Evolutionary conservation across 2,888 invertebrate genomes (phyloP).

Genomic region (Lordiphosa andalusiaca): DNA sequence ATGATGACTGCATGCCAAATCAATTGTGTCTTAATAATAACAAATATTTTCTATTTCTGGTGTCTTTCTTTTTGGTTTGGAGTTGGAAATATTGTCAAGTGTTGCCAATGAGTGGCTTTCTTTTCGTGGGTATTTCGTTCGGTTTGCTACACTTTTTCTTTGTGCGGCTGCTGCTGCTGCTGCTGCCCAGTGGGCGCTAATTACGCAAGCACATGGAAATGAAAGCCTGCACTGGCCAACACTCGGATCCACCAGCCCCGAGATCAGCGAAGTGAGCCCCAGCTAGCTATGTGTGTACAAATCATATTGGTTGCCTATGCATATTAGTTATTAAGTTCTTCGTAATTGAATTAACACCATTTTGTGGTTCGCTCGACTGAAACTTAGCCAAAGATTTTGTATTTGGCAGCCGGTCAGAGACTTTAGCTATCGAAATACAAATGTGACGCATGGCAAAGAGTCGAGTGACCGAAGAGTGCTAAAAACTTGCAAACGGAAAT

Average conservation of each 20-base stretch:
- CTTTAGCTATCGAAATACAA: conserved; percentile 16
- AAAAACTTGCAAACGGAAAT: conserved; percentile 34
- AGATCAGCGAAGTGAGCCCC: conserved; percentile 27
- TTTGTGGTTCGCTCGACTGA: conserved; percentile 18
- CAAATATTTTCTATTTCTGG: conserved; percentile 43
- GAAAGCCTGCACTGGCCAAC: conserved; percentile 35
- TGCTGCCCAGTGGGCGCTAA: conserved; percentile 48
- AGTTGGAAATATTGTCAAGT: conserved; percentile 59
- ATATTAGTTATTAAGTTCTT: conserved; percentile 56
- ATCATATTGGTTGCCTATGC: conserved; percentile 49
- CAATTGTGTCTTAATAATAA: conserved; percentile 68
- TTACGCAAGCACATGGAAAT: conserved; percentile 62
- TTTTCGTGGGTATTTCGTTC: conserved; percentile 12
- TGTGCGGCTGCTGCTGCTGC: conserved; percentile 12
- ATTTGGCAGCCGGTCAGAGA: conserved; percentile 18
- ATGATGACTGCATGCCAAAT: conserved; percentile 61
- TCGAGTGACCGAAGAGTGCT: conserved; percentile 43
- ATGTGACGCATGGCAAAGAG: conserved; percentile 32
- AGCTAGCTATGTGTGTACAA: no score
- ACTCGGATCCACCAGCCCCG: conserved; percentile 19
- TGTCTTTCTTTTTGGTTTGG: conserved; percentile 18
- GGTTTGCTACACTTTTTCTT: conserved; percentile 50
- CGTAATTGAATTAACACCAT: conserved; percentile 70
- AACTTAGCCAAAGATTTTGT: conserved; percentile 15
- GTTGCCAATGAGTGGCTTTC: conserved; percentile 42